These are phyloP conservation scores for Xiphorhynchus erythropygius DNA, from an alignment of 2,797 vertebrate genomes.

Conservation along the genomic window DNA sequence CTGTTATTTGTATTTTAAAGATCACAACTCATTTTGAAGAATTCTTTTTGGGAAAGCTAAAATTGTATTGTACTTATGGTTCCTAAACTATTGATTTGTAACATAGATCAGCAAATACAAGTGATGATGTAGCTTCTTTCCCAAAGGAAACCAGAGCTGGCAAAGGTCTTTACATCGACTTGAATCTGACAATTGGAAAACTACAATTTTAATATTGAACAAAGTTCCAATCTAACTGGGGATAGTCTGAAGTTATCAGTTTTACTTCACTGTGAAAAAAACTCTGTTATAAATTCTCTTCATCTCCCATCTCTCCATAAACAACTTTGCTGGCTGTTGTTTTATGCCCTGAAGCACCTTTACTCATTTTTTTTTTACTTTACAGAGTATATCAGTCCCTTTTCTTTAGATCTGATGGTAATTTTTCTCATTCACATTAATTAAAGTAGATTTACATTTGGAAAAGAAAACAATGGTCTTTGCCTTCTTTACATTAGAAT, in stretches of 20 bases:
- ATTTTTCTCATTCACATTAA: background rate
- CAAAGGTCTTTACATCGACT: background rate
- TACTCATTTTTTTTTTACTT: background rate
- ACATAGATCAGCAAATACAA: background rate
- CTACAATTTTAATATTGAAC: background rate
- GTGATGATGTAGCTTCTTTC: background rate
- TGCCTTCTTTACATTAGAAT: background rate
- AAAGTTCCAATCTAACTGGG: background rate
- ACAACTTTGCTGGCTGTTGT: background rate
- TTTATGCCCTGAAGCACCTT: background rate
- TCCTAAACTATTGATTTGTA: slow-evolving; percentile 14
- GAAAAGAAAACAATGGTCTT: background rate
- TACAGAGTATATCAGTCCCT: background rate
- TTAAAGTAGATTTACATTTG: background rate
- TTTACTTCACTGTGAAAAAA: background rate
- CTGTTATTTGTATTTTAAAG: background rate
- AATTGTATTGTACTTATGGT: background rate
- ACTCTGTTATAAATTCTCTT: background rate
- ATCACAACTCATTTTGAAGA: background rate
- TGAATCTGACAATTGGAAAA: background rate
- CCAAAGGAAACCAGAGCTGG: background rate
- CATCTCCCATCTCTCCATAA: background rate
- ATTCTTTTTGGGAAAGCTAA: background rate
- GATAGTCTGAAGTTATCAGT: background rate
- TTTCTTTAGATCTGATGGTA: background rate